phyloP scores from a whole-genome alignment of 2,113 vertebrate species.

The Strix uralensis region DNA sequence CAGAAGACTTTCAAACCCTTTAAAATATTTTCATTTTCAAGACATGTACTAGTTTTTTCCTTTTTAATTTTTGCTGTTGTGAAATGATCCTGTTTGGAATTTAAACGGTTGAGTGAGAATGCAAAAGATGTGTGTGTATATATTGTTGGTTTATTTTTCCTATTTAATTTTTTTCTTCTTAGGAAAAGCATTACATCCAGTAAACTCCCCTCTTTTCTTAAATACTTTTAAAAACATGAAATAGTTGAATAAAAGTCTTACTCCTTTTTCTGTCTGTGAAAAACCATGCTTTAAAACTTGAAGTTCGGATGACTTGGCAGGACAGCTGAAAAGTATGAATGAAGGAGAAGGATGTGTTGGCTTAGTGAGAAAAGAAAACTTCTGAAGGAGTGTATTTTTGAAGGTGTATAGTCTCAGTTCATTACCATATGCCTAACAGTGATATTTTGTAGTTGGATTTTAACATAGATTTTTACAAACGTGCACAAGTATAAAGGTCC shows the following conservation, averaged over 20 bases:
- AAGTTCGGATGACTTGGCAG: background rate
- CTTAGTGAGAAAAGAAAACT: background rate
- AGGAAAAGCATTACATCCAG: background rate
- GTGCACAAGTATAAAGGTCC: background rate
- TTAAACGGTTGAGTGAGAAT: fast-evolving
- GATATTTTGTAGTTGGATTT: background rate
- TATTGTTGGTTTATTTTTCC: background rate
- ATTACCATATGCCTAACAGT: background rate
- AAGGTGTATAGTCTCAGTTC: background rate
- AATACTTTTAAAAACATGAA: background rate
- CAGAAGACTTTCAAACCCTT: background rate
- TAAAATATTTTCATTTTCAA: background rate
- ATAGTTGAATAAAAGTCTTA: background rate
- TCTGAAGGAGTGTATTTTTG: background rate
- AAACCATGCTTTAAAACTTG: background rate
- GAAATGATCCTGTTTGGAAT: background rate
- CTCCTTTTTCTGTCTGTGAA: background rate
- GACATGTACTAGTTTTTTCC: background rate
- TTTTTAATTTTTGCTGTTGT: background rate
- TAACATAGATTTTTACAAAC: background rate
- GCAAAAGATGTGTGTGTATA: background rate
- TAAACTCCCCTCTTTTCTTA: background rate
- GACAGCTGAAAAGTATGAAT: background rate
- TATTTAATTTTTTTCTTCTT: background rate
- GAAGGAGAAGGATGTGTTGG: background rate